These are phyloP conservation scores for Philopedon plagiatum DNA, from an alignment of 2,888 invertebrate species.

Conservation along the genomic window DNA sequence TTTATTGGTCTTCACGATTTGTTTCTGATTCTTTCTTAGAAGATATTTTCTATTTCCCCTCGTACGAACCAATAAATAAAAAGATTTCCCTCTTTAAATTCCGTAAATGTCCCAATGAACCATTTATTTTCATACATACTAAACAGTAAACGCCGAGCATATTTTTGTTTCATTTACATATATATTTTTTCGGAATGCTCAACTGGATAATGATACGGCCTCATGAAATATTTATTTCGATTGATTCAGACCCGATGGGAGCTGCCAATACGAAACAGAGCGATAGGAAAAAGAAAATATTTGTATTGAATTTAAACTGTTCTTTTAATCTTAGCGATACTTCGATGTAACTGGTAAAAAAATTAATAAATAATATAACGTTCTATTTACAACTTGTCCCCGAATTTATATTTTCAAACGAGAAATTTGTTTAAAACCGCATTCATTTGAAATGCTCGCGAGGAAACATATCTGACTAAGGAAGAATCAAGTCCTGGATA, in stretches of 20 bases:
- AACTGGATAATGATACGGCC: slow-evolving; percentile 8
- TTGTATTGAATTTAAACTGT: slow-evolving; percentile 1
- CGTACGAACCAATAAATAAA: no score
- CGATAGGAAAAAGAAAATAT: slow-evolving; percentile 5
- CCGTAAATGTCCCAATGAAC: no score
- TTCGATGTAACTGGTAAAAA: no score
- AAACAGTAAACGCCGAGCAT: slow-evolving; percentile 1
- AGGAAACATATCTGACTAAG: slow-evolving; percentile 35
- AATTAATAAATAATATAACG: no score
- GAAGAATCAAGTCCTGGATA: slow-evolving; percentile 33
- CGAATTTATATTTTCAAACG: background rate
- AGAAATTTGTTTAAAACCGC: slow-evolving; percentile 25
- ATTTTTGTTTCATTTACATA: slow-evolving; percentile 9
- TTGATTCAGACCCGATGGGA: background rate
- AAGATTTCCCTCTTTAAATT: no score
- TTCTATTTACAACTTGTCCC: no score
- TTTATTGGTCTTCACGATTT: no score
- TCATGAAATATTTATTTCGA: slow-evolving; percentile 7
- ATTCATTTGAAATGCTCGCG: slow-evolving; percentile 34
- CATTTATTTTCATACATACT: background rate
- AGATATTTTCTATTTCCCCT: no score
- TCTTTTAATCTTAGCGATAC: background rate
- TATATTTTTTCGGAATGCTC: slow-evolving; percentile 1
- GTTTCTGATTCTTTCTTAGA: no score
- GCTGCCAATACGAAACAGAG: background rate